Evolutionary conservation across 2,888 invertebrate genomes (phyloP), one percentile per base, ranked within the genome.

Genomic region (Pammene fasciana): DNA sequence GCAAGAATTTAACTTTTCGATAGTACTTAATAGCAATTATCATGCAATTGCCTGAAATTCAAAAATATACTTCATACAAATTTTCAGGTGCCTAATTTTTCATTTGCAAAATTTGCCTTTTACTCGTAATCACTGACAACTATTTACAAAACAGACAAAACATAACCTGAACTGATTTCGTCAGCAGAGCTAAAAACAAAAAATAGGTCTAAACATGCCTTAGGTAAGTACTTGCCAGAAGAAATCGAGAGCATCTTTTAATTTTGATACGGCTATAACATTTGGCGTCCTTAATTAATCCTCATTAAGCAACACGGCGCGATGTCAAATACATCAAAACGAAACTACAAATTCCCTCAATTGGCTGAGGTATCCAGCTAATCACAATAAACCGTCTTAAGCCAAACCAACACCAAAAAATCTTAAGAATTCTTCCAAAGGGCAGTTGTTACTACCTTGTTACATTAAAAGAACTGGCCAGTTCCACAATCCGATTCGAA

Each of bases 361-460:
- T 59, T 70, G 70, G 46, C 52, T 13, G 65, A 70, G 70, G 70
- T 70, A 70, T 65, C 65, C 45, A 45, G 59, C 60, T 70, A 65
- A 70, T 70, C 65, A 70, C 52, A 52, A 62, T 59, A 66, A 50
- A 34, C 14, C 10, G 52, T 14, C 55, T 36, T 48, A 55, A 46
- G n/a, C 43, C 45, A 11, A 7, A 38, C n/a, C 10, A 41, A 6
- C 38, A 62, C 38, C 38, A 18, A 62, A 41, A 10, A 18, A 26
- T 38, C 13, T 41, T 18, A 41, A 52, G 0, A 3, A 62, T 5
- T 41, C 38, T 52, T 5, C 5, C 18, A n/a, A 7, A 0, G 4
- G 13, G 16, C 41, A 18, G 50, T 38, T 52, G 18, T 62, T 62
- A 52, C n/a, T 41, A 26, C 62, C 62, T 62, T 52, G 6, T 62